Conservation (phyloP, 1,140 invertebrate species). For the Dendroctonus valens region DNA sequence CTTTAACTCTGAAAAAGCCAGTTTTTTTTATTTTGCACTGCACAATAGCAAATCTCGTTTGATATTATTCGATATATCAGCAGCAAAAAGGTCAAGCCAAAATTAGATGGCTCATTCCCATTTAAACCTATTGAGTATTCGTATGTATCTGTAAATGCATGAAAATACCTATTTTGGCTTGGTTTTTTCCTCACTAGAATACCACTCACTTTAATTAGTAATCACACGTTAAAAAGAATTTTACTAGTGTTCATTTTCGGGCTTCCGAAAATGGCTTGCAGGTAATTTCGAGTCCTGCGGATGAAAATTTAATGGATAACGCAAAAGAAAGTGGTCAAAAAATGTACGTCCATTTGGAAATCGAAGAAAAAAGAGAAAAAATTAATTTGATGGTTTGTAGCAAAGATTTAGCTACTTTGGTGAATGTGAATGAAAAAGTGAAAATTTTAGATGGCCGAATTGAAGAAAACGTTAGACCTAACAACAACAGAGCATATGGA, state of each 20-base stretch:
- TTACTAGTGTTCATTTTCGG: no score
- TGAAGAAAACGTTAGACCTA: constrained; percentile 68
- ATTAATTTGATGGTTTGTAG: constrained; percentile 66
- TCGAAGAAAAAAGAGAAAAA: constrained; percentile 61
- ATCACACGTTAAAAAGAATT: no score
- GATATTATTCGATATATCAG: no score
- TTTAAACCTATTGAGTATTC: no score
- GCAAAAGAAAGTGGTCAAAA: constrained; percentile 77
- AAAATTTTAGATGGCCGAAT: constrained; percentile 66
- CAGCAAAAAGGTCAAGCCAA: no score
- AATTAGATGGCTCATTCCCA: no score
- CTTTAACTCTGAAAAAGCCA: background rate
- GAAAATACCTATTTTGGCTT: no score
- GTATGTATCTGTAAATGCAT: no score
- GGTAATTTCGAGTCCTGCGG: constrained; percentile 58
- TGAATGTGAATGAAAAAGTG: background rate
- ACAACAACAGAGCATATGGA: constrained; percentile 58
- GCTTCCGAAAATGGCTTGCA: background rate
- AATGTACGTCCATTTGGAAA: constrained; percentile 64
- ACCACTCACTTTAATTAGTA: no score
- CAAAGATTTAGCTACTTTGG: background rate
- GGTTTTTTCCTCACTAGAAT: no score
- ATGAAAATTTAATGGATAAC: constrained; percentile 74
- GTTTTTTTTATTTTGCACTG: constrained; percentile 1
- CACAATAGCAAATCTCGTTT: no score